Base-by-base conservation (phyloP, 92 coral and sea anemone species). In the Micromussa lordhowensis region DNA sequence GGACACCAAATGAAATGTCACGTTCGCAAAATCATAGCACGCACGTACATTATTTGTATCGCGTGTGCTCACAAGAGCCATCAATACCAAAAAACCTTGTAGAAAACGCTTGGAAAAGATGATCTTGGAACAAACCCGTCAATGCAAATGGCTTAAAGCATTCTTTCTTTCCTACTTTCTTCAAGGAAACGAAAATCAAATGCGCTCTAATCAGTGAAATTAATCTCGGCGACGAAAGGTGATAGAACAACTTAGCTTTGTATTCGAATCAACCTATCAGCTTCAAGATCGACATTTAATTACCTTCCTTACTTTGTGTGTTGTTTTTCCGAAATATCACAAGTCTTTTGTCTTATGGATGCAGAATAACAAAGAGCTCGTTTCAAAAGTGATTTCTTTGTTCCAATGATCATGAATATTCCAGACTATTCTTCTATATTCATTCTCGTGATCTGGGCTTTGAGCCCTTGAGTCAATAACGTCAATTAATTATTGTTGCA, bases 281-380 rank as follows among this genome's bases (percentile, higher is more conserved):
- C 19, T 24, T 5, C 28, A 30, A 57, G 80, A 28, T 58, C 70
- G 36, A n/a, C 26, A 36, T 35, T 74, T 55, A 24, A 74, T 84
- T 73, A 57, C 28, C 18, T 31, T 28, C 24, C 38, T n/a, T 59
- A 34, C 55, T 35, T 15, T 84, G 64, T 84, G 29, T 32, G 73
- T 73, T 84, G 79, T 84, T 84, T 55, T 78, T 84, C 88, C 73
- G 55, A 74, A 48, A 31, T 0, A 84, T 76, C 83, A 77, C 82
- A 48, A 75, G 88, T 75, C 64, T 58, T 40, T 35, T 75, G 78
- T 85, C 22, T 59, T n/a, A 22, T 15, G 26, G 19, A 75, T 58
- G 57, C 30, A 59, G 88, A 61, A 75, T 63, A 76, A 76, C 81
- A 76, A 36, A 76, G 64, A 31, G 68, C 68, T 49, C 24, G 30